Evolutionary conservation across 2,797 vertebrate genomes (phyloP), one percentile per base, ranked within the genome.

Genomic region (Gymnothorax reevesii): DNA sequence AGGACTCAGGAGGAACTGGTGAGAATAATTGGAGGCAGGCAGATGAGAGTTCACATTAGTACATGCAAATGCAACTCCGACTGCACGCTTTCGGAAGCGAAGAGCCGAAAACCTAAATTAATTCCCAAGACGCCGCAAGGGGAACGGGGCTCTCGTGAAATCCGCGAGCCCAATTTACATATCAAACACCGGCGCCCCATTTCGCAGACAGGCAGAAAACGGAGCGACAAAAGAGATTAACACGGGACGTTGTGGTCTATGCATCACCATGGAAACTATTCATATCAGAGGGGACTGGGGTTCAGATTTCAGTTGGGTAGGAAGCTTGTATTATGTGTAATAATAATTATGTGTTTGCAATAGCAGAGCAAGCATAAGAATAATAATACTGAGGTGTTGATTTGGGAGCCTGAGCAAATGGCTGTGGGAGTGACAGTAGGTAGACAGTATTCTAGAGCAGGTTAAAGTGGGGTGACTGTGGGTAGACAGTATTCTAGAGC

Each of bases 191-290:
- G 9, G 42, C 49, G 22, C 75, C 54, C 42, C 49, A n/a, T 54
- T 22, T 52, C 49, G 54, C 54, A 20, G 54, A 5, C 49, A 22
- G 49, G 42, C 5, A 17, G 73, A n/a, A 79, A 52, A 54, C 0
- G 73, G 73, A 27, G 27, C 73, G 2, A 52, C 73, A 77, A 49
- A 52, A 77, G 73, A 77, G 73, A 27, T 73, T 73, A 73, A 77
- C 13, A 52, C 49, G 20, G 73, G 42, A 49, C 27, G 52, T 49
- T 52, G 42, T 17, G 1, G 71, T 54, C 6, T 49, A 20, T 22
- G 75, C 7, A 54, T 54, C 75, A 22, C 75, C 75, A 79, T 79
- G 75, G 75, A 79, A 79, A 79, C 75, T 20, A 42, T 22, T 52
- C 42, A 79, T 54, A 49, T 75, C 4, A 54, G 17, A n/a, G 22